Conservation (phyloP, 2,888 invertebrate species). For the Campoletis raptor region DNA sequence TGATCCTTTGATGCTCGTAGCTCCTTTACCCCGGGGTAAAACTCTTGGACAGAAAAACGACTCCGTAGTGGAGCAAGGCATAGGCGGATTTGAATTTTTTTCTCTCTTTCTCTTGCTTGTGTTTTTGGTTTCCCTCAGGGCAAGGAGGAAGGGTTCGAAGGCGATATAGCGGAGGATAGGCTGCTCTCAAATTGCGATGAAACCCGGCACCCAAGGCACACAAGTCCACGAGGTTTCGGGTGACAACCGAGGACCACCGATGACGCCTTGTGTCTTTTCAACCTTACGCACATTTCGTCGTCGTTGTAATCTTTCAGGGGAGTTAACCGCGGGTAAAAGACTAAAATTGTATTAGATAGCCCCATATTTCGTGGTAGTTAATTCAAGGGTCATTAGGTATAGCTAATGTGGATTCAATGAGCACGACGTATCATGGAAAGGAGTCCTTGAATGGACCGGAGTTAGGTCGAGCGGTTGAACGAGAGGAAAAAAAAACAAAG, state of each 20-base stretch:
- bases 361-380: neutral
- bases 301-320: conserved; percentile 43
- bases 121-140: conserved; percentile 52
- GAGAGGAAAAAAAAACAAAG: neutral
- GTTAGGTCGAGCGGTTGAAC: neutral
- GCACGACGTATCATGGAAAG: neutral
- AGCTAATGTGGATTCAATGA: conserved; percentile 16
- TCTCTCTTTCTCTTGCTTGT: conserved; percentile 25
- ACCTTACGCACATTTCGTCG: conserved; percentile 47
- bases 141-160: conserved; percentile 47
- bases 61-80: conserved; percentile 9
- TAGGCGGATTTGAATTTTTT: conserved; percentile 36
- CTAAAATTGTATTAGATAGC: conserved; percentile 37
- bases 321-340: conserved; percentile 32
- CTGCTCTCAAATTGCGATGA: conserved; percentile 84
- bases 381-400: conserved; percentile 26
- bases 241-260: conserved; percentile 84
- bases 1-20: conserved; percentile 16
- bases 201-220: conserved; percentile 82
- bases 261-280: conserved; percentile 75
- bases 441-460: neutral
- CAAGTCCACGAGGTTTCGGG: conserved; percentile 80
- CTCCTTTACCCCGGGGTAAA: conserved; percentile 21
- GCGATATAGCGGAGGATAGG: conserved; percentile 69
- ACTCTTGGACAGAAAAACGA: conserved; percentile 29